Evolutionary conservation across 1,140 invertebrate species (phyloP), one percentile per base, ranked within the genome.

Genomic region (Pseudobourletiella spinata): DNA sequence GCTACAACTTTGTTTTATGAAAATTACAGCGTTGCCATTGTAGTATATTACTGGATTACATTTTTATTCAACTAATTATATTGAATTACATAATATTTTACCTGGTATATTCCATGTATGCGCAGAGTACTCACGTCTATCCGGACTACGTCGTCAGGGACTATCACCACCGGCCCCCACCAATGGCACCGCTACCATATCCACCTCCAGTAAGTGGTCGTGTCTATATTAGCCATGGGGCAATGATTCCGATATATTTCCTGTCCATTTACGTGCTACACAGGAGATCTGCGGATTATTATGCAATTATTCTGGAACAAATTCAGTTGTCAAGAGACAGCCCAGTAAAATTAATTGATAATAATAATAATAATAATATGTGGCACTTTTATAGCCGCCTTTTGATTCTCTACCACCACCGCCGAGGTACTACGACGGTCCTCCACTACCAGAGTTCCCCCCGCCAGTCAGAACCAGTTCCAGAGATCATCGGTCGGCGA

Each of bases 361-460:
- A n/a, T n/a, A n/a, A n/a, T n/a, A n/a, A n/a, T n/a, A n/a, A n/a
- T n/a, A n/a, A n/a, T n/a, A n/a, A n/a, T n/a, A n/a, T n/a, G n/a
- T n/a, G n/a, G n/a, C n/a, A n/a, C n/a, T n/a, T n/a, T n/a, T n/a
- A n/a, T 39, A 84, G 71, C 78, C 82, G 16, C 76, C 79, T 18
- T 89, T 88, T 72, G 86, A 87, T 61, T 76, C 81, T 22, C 73
- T 90, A 70, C 85, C 85, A 25, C 85, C 86, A 22, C 85, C 86
- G 8, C 83, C 84, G 20, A 79, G 87, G 44, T 88, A 90, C 72
- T 90, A 90, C 71, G 87, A 91, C 72, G 86, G 86, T 46, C 74
- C 84, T 28, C 83, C 84, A 44, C 62, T 75, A 52, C 74, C 75
- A 25, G 77, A 78, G 35, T 78, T 73, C 61, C 67, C 73, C 22